These are phyloP conservation scores for Pipistrellus kuhlii DNA, from an alignment of 2,797 vertebrate genomes.

Conservation along the genomic window DNA sequence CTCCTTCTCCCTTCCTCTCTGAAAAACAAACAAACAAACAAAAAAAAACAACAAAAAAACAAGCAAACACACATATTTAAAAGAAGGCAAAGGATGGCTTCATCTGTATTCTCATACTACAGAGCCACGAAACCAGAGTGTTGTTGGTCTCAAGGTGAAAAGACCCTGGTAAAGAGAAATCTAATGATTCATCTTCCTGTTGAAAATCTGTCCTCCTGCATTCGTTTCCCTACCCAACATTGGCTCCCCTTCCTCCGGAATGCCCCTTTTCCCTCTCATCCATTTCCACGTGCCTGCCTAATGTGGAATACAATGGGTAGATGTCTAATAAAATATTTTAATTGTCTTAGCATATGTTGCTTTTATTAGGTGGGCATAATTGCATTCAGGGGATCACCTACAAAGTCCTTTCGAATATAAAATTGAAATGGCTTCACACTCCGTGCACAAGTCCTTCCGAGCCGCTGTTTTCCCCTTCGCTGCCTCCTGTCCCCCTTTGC, in stretches of 20 bases:
- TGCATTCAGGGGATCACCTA: constrained; percentile 99
- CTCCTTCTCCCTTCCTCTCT: too few species aligned
- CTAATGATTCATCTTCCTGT: constrained; percentile 63
- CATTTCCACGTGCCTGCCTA: constrained; percentile 83
- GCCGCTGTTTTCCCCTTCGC: constrained; percentile 96
- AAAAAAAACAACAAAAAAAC: too few species aligned
- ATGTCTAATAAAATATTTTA: constrained; percentile 99
- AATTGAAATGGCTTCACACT: constrained; percentile 99
- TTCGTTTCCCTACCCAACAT: not conserved
- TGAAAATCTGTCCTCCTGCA: not conserved
- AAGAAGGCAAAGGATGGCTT: not conserved
- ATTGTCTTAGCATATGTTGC: constrained; percentile 99
- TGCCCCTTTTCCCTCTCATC: constrained; percentile 80
- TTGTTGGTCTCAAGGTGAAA: constrained; percentile 76
- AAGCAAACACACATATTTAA: too few species aligned
- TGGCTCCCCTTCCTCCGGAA: constrained; percentile 77
- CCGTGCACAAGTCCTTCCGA: constrained; percentile 98
- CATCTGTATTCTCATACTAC: not conserved
- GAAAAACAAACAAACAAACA: too few species aligned
- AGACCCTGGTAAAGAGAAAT: constrained; percentile 70
- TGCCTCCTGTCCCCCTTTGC: constrained; percentile 94
- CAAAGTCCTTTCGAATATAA: constrained; percentile 98
- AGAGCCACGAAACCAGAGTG: constrained; percentile 67
- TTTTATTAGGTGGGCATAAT: constrained; percentile 99
- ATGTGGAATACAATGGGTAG: constrained; percentile 95